Conservation (phyloP, 1,140 invertebrate genomes). For the Drosophila biarmipes region DNA sequence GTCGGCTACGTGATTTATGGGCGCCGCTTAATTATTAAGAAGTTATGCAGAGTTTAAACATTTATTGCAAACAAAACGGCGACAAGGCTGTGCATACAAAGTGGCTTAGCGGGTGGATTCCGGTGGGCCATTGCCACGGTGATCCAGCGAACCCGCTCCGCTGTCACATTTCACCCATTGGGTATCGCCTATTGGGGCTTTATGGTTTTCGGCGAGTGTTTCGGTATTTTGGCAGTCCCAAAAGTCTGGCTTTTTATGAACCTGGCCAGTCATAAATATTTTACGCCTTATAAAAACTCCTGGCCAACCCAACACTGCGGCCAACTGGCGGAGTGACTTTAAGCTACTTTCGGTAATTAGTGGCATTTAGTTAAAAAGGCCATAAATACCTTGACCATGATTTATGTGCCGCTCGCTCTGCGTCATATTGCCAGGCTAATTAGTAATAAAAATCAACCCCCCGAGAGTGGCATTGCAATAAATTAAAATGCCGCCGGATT, state of each 20-base stretch:
- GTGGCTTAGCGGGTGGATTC: neutral
- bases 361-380: slow-evolving; percentile 74
- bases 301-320: slow-evolving; percentile 30
- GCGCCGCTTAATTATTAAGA: slow-evolving; percentile 76
- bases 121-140: neutral
- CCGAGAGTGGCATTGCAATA: slow-evolving; percentile 27
- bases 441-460: slow-evolving; percentile 57
- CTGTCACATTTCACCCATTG: slow-evolving; percentile 33
- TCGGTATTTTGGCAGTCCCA: slow-evolving; percentile 44
- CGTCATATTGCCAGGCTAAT: slow-evolving; percentile 62
- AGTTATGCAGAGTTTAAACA: slow-evolving; percentile 80
- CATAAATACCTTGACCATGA: slow-evolving; percentile 69
- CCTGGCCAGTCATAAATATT: slow-evolving; percentile 72
- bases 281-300: slow-evolving; percentile 73
- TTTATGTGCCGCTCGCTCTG: slow-evolving; percentile 48
- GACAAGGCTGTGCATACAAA: slow-evolving; percentile 69
- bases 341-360: slow-evolving; percentile 75
- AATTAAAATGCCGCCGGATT: slow-evolving; percentile 14
- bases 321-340: slow-evolving; percentile 25
- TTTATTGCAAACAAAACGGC: slow-evolving; percentile 74
- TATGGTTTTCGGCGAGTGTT: slow-evolving; percentile 39
- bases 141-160: neutral
- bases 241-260: slow-evolving; percentile 61
- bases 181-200: slow-evolving; percentile 48
- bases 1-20: slow-evolving; percentile 57